phyloP scores from a whole-genome alignment of 2,113 vertebrate species.

The Onychostruthus taczanowskii region DNA sequence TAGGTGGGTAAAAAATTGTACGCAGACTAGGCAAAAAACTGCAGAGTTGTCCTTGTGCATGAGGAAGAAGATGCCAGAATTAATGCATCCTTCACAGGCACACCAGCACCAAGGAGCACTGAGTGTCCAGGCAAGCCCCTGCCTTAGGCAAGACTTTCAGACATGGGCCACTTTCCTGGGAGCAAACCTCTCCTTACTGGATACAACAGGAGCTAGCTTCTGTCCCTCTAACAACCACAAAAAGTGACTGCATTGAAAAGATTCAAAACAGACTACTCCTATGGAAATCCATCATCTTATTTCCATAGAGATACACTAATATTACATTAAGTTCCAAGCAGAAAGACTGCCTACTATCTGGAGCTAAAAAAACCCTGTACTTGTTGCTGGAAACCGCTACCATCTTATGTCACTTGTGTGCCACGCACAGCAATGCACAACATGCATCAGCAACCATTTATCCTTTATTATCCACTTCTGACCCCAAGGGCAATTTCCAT shows the following conservation, averaged over 20 bases:
- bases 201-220: background rate
- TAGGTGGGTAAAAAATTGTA: background rate
- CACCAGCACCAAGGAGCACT: background rate
- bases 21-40: background rate
- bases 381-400: background rate
- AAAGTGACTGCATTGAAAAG: background rate
- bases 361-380: background rate
- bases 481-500: conserved; percentile 15
- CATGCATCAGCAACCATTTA: background rate
- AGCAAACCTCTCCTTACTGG: background rate
- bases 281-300: background rate
- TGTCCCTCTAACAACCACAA: background rate
- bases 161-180: background rate
- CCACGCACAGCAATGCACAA: background rate
- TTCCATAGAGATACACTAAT: background rate
- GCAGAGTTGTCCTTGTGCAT: background rate
- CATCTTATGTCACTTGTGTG: background rate
- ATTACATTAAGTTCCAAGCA: background rate
- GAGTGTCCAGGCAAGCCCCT: background rate
- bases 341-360: background rate
- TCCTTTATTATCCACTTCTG: background rate
- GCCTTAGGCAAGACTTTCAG: background rate
- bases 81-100: background rate
- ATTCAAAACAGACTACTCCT: background rate
- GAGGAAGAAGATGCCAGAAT: background rate